phyloP scores from a whole-genome alignment of 2,113 vertebrate species.

The Agapornis roseicollis region DNA sequence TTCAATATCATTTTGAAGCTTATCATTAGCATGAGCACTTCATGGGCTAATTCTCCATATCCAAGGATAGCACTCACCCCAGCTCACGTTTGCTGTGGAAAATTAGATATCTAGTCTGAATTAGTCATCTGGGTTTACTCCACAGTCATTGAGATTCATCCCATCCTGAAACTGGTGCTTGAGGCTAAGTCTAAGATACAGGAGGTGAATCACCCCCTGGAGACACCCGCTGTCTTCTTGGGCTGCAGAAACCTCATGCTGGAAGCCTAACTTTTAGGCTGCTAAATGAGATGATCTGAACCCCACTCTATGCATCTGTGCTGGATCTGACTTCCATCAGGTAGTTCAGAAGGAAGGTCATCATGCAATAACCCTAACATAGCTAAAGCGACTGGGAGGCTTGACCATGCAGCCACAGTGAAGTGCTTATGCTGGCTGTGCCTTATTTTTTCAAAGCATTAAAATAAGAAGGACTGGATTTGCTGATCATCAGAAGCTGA shows the following conservation, averaged over 20 bases:
- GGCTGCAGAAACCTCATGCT: background rate
- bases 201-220: slow-evolving; percentile 35
- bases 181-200: slow-evolving; percentile 19
- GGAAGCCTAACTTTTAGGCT: background rate
- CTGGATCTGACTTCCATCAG: background rate
- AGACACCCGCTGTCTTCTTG: background rate
- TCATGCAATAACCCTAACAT: background rate
- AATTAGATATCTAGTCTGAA: slow-evolving; percentile 51
- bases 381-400: background rate
- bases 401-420: background rate
- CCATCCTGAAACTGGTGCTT: background rate
- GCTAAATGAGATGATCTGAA: background rate
- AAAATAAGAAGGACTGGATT: background rate
- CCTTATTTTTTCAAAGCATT: background rate
- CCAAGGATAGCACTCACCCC: slow-evolving; percentile 14
- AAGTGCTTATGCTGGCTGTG: background rate
- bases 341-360: background rate
- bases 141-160: slow-evolving; percentile 11
- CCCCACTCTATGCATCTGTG: accelerated
- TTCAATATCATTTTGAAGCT: slow-evolving; percentile 55
- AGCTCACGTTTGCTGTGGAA: background rate
- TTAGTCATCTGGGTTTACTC: slow-evolving; percentile 43
- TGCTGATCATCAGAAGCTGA: slow-evolving; percentile 52
- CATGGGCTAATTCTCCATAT: slow-evolving; percentile 32
- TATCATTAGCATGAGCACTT: slow-evolving; percentile 36